Evolutionary conservation across 2,888 invertebrate genomes (phyloP), one percentile per base, ranked within the genome.

Genomic region (Parnassius mnemosyne): DNA sequence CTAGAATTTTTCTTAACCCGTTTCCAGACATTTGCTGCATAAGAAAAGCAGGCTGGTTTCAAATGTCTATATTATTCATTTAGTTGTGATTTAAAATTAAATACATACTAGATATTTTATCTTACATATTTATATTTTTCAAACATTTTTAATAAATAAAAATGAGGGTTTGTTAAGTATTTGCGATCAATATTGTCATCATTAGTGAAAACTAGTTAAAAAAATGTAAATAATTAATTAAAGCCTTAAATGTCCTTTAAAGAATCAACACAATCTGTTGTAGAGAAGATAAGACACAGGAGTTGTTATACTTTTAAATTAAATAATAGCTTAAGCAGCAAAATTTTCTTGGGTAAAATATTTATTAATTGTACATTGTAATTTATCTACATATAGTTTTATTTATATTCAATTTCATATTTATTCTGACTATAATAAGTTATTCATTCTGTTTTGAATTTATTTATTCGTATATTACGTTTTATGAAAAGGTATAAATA

Each of bases 401-500:
- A 59, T 41, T 55, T 54, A 58, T 34, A 60, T 54, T 16, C 34
- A 42, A 59, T 41, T 46, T 44, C 9, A 54, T 63, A 51, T 57
- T 58, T 58, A 58, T 54, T 63, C 52, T 51, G 63, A 63, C 55
- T 44, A 47, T 63, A 25, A 52, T 46, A 55, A 62, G 44, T 62
- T 57, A 62, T 56, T 63, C 20, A 54, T 51, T 47, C 55, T 59
- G 52, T 55, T 63, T 59, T 51, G 52, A 63, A 61, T 57, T 49
- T 57, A 56, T 63, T 61, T 59, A 52, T 46, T 63, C 44, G 42
- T 63, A 59, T 56, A 59, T 57, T 59, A 55, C 46, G 55, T 63
- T 59, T 43, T 55, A 51, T 59, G 55, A 63, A 63, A 63, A 63
- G 59, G 55, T 63, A 59, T 52, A 52, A 59, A 59, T 63, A 55